Evolutionary conservation across 2,888 invertebrate genomes (phyloP), one percentile per base, ranked within the genome.

Genomic region (Netelia fuscicornis): DNA sequence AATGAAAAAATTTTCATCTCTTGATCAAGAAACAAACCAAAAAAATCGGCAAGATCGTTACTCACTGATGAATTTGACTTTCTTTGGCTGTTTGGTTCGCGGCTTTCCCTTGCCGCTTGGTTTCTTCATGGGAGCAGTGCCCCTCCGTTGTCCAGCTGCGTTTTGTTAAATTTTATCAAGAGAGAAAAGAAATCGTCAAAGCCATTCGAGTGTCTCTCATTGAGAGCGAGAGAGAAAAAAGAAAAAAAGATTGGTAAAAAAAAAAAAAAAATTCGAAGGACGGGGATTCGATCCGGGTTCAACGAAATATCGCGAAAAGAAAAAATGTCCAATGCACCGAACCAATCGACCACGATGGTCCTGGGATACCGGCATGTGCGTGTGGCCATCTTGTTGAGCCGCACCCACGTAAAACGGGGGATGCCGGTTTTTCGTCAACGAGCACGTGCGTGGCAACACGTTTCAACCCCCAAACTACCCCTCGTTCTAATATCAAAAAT

Each of bases 61-160:
- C 97, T 98, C 96, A 98, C 98, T 97, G 95, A 97, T 97, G 93
- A 98, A 97, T 95, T 97, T 97, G 87, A 97, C 97, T 95, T 97
- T 97, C 95, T 97, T 98, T 87, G 97, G 97, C 94, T 98, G 97
- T 95, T 97, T 97, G 91, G 97, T 97, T 93, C 97, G 95, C 87
- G 96, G 96, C 94, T 97, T 97, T 92, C 96, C 96, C 90, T 96
- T 96, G 92, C 95, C 95, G 94, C 96, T 96, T 87, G 97, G 96
- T 95, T 98, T 98, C 95, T 97, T 97, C 93, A 96, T 96, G 96
- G 97, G 93, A 95, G 96, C 93, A 96, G 96, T 95, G 92, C 95
- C 95, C 89, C 94, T 94, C 87, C 91, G 88, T 70, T 91, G 89
- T 79, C 89, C 90, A 64, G 89, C 91, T 89, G 88, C 80, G 78